Evolutionary conservation across 2,797 vertebrate species (phyloP).

Genomic region (Miichthys miiuy): DNA sequence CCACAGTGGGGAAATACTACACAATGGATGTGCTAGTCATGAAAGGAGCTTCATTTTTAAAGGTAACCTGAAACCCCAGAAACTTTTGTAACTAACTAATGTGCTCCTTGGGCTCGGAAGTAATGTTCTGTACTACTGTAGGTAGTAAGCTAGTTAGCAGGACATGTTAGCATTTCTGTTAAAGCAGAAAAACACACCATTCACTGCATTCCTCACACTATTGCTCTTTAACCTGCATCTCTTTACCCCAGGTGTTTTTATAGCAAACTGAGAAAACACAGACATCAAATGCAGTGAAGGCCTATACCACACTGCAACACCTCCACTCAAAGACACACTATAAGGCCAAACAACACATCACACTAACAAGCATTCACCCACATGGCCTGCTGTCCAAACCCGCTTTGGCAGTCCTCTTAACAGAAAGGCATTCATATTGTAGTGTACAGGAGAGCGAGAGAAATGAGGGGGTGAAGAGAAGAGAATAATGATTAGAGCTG

Average conservation of each 20-base stretch:
- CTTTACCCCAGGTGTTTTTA: background rate
- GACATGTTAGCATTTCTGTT: background rate
- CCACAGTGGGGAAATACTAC: background rate
- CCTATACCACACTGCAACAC: slow-evolving; percentile 9
- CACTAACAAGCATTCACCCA: slow-evolving; percentile 42
- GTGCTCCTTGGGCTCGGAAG: background rate
- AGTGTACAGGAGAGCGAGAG: slow-evolving; percentile 52
- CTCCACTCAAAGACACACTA: slow-evolving; percentile 9
- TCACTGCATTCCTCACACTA: background rate
- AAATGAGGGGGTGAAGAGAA: slow-evolving; percentile 63
- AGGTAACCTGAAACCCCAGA: background rate
- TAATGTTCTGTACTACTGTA: background rate
- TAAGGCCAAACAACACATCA: slow-evolving; percentile 38
- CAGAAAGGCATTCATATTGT: slow-evolving; percentile 57
- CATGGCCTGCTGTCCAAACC: slow-evolving; percentile 60
- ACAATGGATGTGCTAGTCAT: too few relatives aligned
- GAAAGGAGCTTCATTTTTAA: background rate
- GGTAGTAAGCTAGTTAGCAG: background rate
- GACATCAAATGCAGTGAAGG: background rate
- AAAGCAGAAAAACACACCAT: background rate
- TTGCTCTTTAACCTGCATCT: background rate
- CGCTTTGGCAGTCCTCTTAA: slow-evolving; percentile 45
- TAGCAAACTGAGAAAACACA: slow-evolving; percentile 15
- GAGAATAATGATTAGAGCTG: slow-evolving; percentile 79
- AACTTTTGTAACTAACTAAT: background rate